Evolutionary conservation across 2,888 invertebrate genomes (phyloP).

Genomic region (Limnephilus marmoratus): DNA sequence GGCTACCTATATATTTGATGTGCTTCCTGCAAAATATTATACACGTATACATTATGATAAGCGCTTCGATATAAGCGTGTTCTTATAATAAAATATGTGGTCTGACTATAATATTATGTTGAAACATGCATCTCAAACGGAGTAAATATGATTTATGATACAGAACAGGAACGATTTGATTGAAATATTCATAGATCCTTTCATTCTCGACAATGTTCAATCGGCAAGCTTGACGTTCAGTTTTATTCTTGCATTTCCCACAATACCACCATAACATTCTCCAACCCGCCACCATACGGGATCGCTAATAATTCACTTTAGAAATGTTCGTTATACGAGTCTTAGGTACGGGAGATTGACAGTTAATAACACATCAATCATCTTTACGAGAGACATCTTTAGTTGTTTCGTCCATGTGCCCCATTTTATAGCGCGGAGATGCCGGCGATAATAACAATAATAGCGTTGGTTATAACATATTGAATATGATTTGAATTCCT

Average conservation of each 20-base stretch:
- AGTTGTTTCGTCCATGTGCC: constrained; percentile 6
- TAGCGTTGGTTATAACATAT: neutral
- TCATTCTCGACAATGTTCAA: constrained; percentile 2
- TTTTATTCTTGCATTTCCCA: neutral
- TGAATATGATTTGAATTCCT: neutral
- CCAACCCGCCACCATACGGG: neutral
- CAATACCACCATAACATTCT: neutral
- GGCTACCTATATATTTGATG: too few relatives aligned
- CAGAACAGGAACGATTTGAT: neutral
- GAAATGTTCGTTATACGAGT: neutral
- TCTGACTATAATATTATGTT: neutral
- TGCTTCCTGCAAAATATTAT: too few relatives aligned
- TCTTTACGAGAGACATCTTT: neutral
- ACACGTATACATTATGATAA: neutral
- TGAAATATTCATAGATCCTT: constrained; percentile 2
- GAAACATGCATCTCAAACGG: neutral
- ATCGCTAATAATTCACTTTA: neutral
- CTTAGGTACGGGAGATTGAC: neutral
- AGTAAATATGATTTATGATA: neutral
- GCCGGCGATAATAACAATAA: neutral
- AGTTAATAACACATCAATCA: neutral
- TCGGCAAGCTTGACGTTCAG: constrained; percentile 2
- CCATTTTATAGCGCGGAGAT: neutral
- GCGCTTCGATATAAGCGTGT: neutral
- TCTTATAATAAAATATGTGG: neutral